Base-by-base conservation (phyloP, 2,888 invertebrate genomes). In the Sphaerophoria rueppellii region DNA sequence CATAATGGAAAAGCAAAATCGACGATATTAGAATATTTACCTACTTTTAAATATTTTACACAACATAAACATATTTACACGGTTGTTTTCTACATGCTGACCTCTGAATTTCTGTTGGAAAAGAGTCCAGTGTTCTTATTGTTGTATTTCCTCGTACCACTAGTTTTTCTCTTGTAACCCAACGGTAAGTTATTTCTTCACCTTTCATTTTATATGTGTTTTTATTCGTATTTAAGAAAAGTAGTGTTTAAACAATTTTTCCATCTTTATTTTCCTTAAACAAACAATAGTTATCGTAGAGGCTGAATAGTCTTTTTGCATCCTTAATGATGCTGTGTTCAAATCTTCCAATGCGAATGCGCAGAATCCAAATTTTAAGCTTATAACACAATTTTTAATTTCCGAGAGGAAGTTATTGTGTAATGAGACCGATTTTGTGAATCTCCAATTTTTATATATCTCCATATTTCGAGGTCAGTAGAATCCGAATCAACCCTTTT, bases 81-180 rank as follows among this genome's bases (percentile, higher is more conserved):
- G 55, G 32, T 58, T 9, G 34, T 12, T 43, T 43, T 12, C 9
- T 12, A 24, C 32, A 79, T 79, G 89, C 90, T 89, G 87, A 90
- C 92, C 91, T 88, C 80, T 87, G 80, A 89, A 90, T 88, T 80
- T 90, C 87, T 70, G 92, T 92, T 82, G 91, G 87, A 89, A 91
- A 92, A 46, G 92, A 91, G 87, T 92, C 91, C 88, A 92, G 88
- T 52, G 91, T 92, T 78, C 91, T 90, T 82, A 92, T 91, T 60
- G 92, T 90, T 60, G 91, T 92, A 87, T 92, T 92, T 7, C 92
- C 92, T 58, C 91, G 90, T 75, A 92, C 88, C 65, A 92, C 90
- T 86, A 92, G 87, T 89, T 91, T 92, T 88, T 92, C 92, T 79
- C 92, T 91, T 86, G 92, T 92, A 63, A 92, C 89, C 75, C 92